Evolutionary conservation across 2,888 invertebrate genomes (phyloP).

Genomic region (Melanostoma mellinum): DNA sequence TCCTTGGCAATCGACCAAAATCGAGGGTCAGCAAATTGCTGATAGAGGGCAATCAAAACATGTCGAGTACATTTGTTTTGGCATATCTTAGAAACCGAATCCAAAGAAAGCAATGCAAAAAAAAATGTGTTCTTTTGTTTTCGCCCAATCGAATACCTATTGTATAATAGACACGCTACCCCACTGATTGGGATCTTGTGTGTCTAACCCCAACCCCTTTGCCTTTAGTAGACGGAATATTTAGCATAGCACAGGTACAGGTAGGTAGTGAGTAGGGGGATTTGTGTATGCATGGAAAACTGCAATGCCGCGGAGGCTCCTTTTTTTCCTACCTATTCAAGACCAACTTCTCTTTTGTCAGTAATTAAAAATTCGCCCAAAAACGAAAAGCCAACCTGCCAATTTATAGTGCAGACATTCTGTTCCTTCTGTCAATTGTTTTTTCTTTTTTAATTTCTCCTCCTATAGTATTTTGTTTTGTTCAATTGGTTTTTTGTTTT

Average conservation of each 20-base stretch:
- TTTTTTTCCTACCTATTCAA: slow-evolving; percentile 17
- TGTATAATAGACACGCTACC: slow-evolving; percentile 48
- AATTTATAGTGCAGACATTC: slow-evolving; percentile 55
- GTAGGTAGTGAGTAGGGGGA: background rate
- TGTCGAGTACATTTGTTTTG: slow-evolving; percentile 59
- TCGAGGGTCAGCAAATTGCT: slow-evolving; percentile 68
- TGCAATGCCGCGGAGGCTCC: slow-evolving; percentile 47
- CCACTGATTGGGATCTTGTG: slow-evolving; percentile 59
- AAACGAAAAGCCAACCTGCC: slow-evolving; percentile 56
- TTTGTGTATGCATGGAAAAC: slow-evolving; percentile 11
- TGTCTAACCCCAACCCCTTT: slow-evolving; percentile 33
- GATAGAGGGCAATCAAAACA: slow-evolving; percentile 66
- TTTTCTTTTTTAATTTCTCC: slow-evolving; percentile 6
- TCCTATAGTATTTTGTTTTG: slow-evolving; percentile 32
- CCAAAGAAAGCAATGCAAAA: background rate
- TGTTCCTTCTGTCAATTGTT: slow-evolving; percentile 59
- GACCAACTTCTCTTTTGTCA: slow-evolving; percentile 38
- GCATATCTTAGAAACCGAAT: slow-evolving; percentile 51
- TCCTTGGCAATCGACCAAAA: slow-evolving; percentile 67
- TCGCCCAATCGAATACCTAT: slow-evolving; percentile 38
- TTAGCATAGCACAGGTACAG: slow-evolving; percentile 14
- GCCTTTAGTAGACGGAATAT: slow-evolving; percentile 9
- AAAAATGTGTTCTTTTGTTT: slow-evolving; percentile 5
- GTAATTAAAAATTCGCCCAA: slow-evolving; percentile 63
- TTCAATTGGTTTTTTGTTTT: slow-evolving; percentile 3